Base-by-base conservation (phyloP, 2,113 vertebrate genomes). In the Chunga burmeisteri region DNA sequence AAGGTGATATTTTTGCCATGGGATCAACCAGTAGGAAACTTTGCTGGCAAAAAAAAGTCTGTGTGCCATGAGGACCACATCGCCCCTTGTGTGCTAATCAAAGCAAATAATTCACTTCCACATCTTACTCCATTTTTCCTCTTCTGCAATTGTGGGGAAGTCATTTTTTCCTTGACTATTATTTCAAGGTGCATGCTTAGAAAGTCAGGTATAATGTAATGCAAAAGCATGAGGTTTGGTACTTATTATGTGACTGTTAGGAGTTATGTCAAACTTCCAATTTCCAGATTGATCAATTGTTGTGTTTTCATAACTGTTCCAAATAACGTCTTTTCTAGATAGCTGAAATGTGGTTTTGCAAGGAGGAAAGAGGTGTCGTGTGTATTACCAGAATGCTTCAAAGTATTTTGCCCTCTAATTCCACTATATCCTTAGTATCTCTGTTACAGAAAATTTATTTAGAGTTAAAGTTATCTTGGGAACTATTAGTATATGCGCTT, bases 1-100 rank as follows among this genome's bases (percentile, higher is more conserved):
- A 95, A 91, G 7, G 13, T 26, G 49, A 4, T 20, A 2, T 38
- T 92, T 92, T 84, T 59, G 19, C 40, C 38, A 13, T 15, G 42
- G 26, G 21, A 47, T 59, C 53, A 47, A 65, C 25, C 61, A 34
- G 59, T 27, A 73, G 66, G 68, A 73, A 73, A 44, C 2, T 23
- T 36, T 66, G 17, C 8, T 78, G 5, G 42, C 19, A 12, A 19
- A 61, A 59, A 42, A 40, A 36, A 30, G 9, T 8, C 58, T 23
- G 14, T 2, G 1, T 40, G 44, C 29, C 1, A 0, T 3, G 38
- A 59, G 25, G 63, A 36, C 23, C 32, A 9, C 20, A 7, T 78
- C 75, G 30, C 9, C 2, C 55, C 25, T 46, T 12, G 3, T 10
- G 23, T 34, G 70, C 13, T 25, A 18, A 46, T 59, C 47, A 68